These are phyloP conservation scores for Lepus timidus DNA, from an alignment of 2,113 vertebrate genomes.

Conservation along the genomic window DNA sequence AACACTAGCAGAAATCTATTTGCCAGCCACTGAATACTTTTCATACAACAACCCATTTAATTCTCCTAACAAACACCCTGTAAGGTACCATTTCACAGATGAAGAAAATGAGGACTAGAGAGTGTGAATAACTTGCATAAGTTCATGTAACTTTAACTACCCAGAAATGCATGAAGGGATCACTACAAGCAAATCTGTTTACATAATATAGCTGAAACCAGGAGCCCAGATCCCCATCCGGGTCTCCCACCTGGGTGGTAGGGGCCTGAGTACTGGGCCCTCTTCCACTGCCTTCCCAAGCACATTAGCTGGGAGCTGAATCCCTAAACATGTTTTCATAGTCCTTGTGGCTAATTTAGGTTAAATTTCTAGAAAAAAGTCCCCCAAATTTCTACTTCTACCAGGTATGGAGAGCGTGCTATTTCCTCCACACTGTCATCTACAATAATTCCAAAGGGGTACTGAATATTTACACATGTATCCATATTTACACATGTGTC, in stretches of 20 bases:
- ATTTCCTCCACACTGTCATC: background rate
- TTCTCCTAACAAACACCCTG: no score
- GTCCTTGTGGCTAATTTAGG: background rate
- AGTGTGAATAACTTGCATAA: background rate
- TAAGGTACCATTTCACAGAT: background rate
- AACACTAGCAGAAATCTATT: background rate
- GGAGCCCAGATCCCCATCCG: no score
- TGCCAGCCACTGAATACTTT: background rate
- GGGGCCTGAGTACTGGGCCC: no score
- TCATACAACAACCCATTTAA: background rate
- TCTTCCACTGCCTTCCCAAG: no score
- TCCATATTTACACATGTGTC: no score
- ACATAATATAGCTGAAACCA: no score
- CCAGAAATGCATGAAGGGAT: background rate
- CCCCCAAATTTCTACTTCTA: background rate
- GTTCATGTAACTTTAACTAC: background rate
- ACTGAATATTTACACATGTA: no score
- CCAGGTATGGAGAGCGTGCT: accelerated
- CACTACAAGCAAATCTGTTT: background rate
- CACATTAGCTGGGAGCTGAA: no score
- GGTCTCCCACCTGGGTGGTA: no score
- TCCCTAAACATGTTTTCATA: background rate
- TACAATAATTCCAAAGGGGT: background rate
- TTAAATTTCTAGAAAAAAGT: conserved; percentile 13
- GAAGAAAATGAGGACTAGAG: conserved; percentile 8